Base-by-base conservation (phyloP, 2,888 invertebrate genomes). In the Linhomoeus sp. region DNA sequence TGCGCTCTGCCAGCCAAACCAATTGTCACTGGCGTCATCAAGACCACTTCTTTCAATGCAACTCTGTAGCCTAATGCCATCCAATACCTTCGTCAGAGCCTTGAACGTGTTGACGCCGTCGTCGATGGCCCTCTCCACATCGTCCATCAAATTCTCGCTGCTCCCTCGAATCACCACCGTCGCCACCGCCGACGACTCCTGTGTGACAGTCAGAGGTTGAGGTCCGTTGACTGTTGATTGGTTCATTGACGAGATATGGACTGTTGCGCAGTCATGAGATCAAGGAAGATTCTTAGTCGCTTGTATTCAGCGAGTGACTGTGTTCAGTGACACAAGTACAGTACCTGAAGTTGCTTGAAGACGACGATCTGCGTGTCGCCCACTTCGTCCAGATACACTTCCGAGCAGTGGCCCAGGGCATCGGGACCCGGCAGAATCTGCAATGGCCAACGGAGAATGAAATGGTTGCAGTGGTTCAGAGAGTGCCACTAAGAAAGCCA, bases 21-120 rank as follows among this genome's bases (percentile, higher is more conserved):
- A n/a, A n/a, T n/a, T n/a, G n/a, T n/a, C n/a, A n/a, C n/a, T n/a
- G n/a, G n/a, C n/a, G n/a, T n/a, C n/a, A n/a, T n/a, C n/a, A n/a
- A n/a, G n/a, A n/a, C n/a, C n/a, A n/a, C n/a, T n/a, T n/a, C n/a
- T n/a, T n/a, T n/a, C n/a, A n/a, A n/a, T n/a, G n/a, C n/a, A n/a
- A n/a, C n/a, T n/a, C n/a, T n/a, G n/a, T n/a, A n/a, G n/a, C n/a
- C n/a, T n/a, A n/a, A n/a, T n/a, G n/a, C n/a, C n/a, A n/a, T n/a
- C n/a, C 29, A 12, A 29, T 17, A 45, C 84, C 62, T 78, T 77
- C 1, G 81, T 78, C 36, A 87, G 72, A 45, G 81, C 81, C 68
- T 97, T 99, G 70, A 86, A 97, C 33, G 88, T 92, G 66, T 99
- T 99, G 22, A 99, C 87, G 51, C 90, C 97, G 72, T 99, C 97